A percentile compares a stretch with the other conserved stretches of the same genome.
phyloP scores from a whole-genome alignment of 2,113 vertebrate species.

The Cathartes aura region DNA sequence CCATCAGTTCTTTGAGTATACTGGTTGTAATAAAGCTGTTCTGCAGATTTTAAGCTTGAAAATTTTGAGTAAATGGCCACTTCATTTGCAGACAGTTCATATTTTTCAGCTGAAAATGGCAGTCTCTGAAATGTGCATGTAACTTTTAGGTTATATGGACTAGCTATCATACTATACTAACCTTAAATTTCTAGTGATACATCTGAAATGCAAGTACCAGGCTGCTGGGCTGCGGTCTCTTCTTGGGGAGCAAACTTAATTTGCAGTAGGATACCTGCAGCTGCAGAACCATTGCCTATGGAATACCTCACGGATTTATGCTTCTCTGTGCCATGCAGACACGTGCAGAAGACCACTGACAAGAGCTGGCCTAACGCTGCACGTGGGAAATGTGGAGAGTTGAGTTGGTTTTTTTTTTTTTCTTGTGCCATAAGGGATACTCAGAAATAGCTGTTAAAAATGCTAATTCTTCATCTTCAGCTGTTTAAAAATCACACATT shows the following conservation, averaged over 20 bases:
- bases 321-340: not conserved
- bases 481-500: not conserved
- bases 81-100: not conserved
- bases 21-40: not conserved
- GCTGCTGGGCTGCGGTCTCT: not conserved
- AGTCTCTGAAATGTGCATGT: not conserved
- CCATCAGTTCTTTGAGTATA: not conserved
- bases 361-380: not conserved
- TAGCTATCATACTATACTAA: not conserved
- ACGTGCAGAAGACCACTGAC: not conserved
- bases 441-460: not conserved
- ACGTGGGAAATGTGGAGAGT: not conserved
- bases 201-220: not conserved
- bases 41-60: not conserved
- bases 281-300: not conserved
- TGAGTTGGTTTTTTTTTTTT: not conserved
- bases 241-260: not conserved
- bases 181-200: not conserved
- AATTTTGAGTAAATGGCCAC: not conserved
- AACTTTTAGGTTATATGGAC: not conserved
- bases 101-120: not conserved
- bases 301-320: accelerated
- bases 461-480: not conserved
- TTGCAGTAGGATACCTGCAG: not conserved
- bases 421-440: not conserved